Conservation (phyloP, 2,888 invertebrate species). For the Ctenicera cuprea region DNA sequence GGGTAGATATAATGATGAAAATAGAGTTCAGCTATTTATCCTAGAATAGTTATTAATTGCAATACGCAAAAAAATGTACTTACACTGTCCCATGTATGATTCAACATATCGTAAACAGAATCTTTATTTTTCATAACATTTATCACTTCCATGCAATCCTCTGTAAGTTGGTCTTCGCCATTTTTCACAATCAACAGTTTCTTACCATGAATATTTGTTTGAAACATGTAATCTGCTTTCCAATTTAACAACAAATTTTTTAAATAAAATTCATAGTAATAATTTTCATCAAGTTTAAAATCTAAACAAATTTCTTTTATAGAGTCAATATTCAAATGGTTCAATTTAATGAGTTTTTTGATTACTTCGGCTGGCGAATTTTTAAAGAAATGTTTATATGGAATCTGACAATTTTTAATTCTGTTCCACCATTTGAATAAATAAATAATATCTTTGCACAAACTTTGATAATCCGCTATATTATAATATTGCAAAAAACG, state of each 20-base stretch:
- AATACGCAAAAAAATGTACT: constrained; percentile 49
- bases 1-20: too few species aligned
- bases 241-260: constrained; percentile 69
- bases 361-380: constrained; percentile 48
- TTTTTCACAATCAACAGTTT: constrained; percentile 58
- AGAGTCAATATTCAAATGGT: constrained; percentile 61
- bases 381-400: constrained; percentile 63
- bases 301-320: constrained; percentile 72
- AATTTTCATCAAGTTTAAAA: constrained; percentile 69
- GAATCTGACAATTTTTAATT: constrained; percentile 55
- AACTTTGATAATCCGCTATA: constrained; percentile 41
- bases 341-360: constrained; percentile 56
- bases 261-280: constrained; percentile 69
- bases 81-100: constrained; percentile 62
- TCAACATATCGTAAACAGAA: constrained; percentile 62
- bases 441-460: constrained; percentile 56
- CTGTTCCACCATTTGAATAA: constrained; percentile 65
- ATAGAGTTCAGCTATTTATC: too few species aligned
- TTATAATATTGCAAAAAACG: constrained; percentile 56
- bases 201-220: constrained; percentile 59
- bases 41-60: too few species aligned
- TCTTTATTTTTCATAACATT: constrained; percentile 65
- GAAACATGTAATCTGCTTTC: constrained; percentile 70
- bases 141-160: constrained; percentile 67
- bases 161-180: constrained; percentile 63